A percentile compares a stretch with the other conserved stretches of the same genome.
Evolutionary conservation across 2,888 invertebrate genomes (phyloP).

Genomic region (Drosophila neutralis): DNA sequence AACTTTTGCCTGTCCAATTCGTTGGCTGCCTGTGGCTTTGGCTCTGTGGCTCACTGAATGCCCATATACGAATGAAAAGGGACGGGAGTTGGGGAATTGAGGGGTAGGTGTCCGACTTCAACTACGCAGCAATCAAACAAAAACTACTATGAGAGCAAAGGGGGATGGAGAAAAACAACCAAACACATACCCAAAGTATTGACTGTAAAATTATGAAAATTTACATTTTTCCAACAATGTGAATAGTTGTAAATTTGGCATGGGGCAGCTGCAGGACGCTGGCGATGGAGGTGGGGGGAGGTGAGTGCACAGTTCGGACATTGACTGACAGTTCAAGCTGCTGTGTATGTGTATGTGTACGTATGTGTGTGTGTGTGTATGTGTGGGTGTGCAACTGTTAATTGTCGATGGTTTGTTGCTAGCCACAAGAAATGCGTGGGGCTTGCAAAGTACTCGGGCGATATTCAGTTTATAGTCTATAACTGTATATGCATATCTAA

Average conservation of each 20-base stretch:
- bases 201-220: constrained; percentile 77
- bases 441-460: constrained; percentile 33
- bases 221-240: constrained; percentile 69
- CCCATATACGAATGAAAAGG: constrained; percentile 1
- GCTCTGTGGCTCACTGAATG: constrained; percentile 10
- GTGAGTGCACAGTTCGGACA: constrained; percentile 37
- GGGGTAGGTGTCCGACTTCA: constrained; percentile 10
- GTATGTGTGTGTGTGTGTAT: constrained; percentile 9
- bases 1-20: constrained; percentile 61
- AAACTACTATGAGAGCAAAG: constrained; percentile 41
- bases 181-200: constrained; percentile 49
- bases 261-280: constrained; percentile 7
- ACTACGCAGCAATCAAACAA: constrained; percentile 52
- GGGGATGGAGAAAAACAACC: constrained; percentile 1
- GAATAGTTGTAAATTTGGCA: constrained; percentile 42
- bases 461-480: constrained; percentile 52
- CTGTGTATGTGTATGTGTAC: background rate
- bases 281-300: background rate
- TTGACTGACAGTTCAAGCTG: constrained; percentile 52
- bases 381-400: constrained; percentile 45
- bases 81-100: background rate
- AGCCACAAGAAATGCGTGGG: constrained; percentile 31
- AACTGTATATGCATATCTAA: constrained; percentile 16
- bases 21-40: constrained; percentile 47
- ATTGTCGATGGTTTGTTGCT: constrained; percentile 52